These are phyloP conservation scores for Melanostigma gelatinosum DNA, from an alignment of 2,113 vertebrate species.

Conservation along the genomic window DNA sequence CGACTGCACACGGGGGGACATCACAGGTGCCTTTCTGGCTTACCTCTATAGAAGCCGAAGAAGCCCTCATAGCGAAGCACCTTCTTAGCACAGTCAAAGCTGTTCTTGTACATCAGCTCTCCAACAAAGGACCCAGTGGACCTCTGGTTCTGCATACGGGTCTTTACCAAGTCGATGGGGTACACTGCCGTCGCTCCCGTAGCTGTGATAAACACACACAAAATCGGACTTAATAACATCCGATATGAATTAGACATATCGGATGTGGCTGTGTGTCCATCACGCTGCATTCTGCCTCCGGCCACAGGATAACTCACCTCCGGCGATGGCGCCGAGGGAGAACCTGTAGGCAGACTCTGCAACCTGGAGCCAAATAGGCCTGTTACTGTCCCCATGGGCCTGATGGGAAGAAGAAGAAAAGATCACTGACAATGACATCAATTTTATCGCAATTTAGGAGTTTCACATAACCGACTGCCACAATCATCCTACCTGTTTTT, in stretches of 20 bases:
- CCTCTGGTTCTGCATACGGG: slow-evolving; percentile 97
- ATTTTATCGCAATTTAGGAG: background rate
- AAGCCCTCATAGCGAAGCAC: slow-evolving; percentile 96
- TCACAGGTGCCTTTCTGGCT: background rate
- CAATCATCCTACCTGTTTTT: slow-evolving; percentile 87
- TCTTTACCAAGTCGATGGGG: slow-evolving; percentile 97
- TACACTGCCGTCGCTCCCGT: slow-evolving; percentile 96
- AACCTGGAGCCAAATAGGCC: slow-evolving; percentile 91
- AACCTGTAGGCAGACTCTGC: slow-evolving; percentile 98
- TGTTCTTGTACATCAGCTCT: slow-evolving; percentile 98
- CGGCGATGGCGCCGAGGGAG: slow-evolving; percentile 92
- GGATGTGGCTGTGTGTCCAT: background rate
- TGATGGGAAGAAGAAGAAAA: slow-evolving; percentile 71
- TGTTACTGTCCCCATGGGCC: slow-evolving; percentile 83
- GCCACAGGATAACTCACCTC: slow-evolving; percentile 67
- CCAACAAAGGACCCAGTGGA: slow-evolving; percentile 92
- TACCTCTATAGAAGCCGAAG: slow-evolving; percentile 97
- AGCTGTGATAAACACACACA: slow-evolving; percentile 77
- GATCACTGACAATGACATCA: background rate
- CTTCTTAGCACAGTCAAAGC: slow-evolving; percentile 98
- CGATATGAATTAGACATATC: fast-evolving
- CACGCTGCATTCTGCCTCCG: background rate
- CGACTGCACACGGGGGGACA: background rate
- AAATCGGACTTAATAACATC: background rate
- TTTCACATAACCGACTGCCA: background rate